Evolutionary conservation across 1,140 invertebrate genomes (phyloP).

Genomic region (Bombyx mori): DNA sequence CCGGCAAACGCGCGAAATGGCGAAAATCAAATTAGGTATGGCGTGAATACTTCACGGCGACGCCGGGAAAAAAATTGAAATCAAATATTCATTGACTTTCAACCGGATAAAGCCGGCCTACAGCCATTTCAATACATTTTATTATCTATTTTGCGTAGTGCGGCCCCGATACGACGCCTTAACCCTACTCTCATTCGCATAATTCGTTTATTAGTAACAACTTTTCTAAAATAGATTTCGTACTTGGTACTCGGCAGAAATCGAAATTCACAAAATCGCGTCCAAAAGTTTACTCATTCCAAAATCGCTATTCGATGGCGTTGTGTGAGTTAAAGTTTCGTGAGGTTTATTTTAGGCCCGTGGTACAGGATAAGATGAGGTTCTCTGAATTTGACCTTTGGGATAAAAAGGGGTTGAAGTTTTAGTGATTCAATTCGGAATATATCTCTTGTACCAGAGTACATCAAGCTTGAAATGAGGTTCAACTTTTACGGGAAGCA

Average conservation of each 20-base stretch:
- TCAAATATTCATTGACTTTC: constrained; percentile 71
- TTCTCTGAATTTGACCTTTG: constrained; percentile 9
- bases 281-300: background rate
- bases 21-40: constrained; percentile 71
- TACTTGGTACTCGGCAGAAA: no score
- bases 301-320: background rate
- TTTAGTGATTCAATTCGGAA: constrained; percentile 12
- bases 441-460: constrained; percentile 8
- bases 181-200: background rate
- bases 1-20: constrained; percentile 60
- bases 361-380: constrained; percentile 11
- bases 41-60: constrained; percentile 70
- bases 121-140: constrained; percentile 70
- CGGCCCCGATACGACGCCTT: constrained; percentile 18
- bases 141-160: constrained; percentile 64
- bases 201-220: background rate
- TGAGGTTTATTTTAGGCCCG: constrained; percentile 8
- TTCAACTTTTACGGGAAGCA: constrained; percentile 3
- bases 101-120: constrained; percentile 67
- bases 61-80: constrained; percentile 70
- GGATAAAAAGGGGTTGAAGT: constrained; percentile 16
- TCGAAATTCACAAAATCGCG: no score
- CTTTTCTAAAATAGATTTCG: no score
- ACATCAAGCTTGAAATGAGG: constrained; percentile 2
- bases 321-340: constrained; percentile 8